Evolutionary conservation across 2,113 vertebrate genomes (phyloP).

Genomic region (Dicentrarchus labrax): DNA sequence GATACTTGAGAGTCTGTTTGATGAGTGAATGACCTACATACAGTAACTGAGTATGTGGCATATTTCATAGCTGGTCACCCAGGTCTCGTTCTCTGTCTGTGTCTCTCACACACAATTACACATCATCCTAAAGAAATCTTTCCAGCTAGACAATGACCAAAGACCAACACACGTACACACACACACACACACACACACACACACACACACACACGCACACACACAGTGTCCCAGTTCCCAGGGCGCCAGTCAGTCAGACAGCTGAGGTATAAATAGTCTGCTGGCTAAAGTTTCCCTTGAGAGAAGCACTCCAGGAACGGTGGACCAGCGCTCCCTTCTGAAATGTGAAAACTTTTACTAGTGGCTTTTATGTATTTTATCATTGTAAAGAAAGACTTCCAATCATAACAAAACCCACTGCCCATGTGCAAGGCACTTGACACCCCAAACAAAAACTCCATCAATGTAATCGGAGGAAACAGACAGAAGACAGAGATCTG

Average conservation of each 20-base stretch:
- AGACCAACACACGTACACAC: neutral
- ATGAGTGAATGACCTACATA: constrained; percentile 36
- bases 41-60: neutral
- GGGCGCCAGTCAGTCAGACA: constrained; percentile 76
- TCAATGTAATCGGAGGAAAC: neutral
- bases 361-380: neutral
- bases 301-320: constrained; percentile 44
- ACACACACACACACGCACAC: constrained; percentile 35
- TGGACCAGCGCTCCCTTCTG: constrained; percentile 33
- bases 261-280: constrained; percentile 77
- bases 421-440: neutral
- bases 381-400: neutral
- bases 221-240: constrained; percentile 68
- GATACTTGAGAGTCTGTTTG: neutral
- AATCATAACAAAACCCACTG: neutral
- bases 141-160: constrained; percentile 33
- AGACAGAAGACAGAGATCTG: neutral
- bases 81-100: neutral
- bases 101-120: constrained; percentile 15
- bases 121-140: constrained; percentile 37
- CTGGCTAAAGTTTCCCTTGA: constrained; percentile 72
- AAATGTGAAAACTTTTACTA: neutral
- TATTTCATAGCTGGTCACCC: constrained; percentile 11
- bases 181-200: constrained; percentile 6
- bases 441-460: neutral